A percentile compares a stretch with the other conserved stretches of the same genome.
phyloP scores from a whole-genome alignment of 2,113 vertebrate species.

The Felis chaus region DNA sequence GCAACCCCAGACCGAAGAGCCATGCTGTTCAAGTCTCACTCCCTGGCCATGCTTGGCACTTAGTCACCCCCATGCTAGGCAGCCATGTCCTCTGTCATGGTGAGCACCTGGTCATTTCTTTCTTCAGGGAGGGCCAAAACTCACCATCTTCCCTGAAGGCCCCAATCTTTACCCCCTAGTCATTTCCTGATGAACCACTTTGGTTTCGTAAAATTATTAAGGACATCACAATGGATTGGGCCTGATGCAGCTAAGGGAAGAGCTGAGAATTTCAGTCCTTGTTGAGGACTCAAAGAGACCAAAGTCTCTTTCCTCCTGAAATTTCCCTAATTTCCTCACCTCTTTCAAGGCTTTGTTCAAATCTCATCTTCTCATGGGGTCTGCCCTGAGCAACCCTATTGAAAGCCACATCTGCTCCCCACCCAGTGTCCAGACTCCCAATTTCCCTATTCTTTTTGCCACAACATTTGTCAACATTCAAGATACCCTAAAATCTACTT shows the following conservation, averaged over 20 bases:
- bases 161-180: no score
- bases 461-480: neutral
- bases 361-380: neutral
- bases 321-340: neutral
- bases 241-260: neutral
- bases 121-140: neutral
- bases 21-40: rapidly evolving
- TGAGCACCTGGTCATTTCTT: neutral
- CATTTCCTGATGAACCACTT: neutral
- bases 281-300: neutral
- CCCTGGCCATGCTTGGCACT: neutral
- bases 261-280: neutral
- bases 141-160: neutral
- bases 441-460: neutral
- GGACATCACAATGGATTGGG: neutral
- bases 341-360: neutral
- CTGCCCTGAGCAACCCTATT: neutral
- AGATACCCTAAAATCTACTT: neutral
- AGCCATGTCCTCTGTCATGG: neutral
- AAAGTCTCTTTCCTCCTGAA: neutral
- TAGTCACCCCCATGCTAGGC: neutral
- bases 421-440: neutral
- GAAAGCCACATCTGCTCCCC: neutral
- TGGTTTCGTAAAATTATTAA: neutral
- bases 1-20: neutral